Percentiles rank a stretch among this genome's conserved stretches.
Conservation (phyloP, 2,113 vertebrate genomes). For the Hymenochirus boettgeri region DNA sequence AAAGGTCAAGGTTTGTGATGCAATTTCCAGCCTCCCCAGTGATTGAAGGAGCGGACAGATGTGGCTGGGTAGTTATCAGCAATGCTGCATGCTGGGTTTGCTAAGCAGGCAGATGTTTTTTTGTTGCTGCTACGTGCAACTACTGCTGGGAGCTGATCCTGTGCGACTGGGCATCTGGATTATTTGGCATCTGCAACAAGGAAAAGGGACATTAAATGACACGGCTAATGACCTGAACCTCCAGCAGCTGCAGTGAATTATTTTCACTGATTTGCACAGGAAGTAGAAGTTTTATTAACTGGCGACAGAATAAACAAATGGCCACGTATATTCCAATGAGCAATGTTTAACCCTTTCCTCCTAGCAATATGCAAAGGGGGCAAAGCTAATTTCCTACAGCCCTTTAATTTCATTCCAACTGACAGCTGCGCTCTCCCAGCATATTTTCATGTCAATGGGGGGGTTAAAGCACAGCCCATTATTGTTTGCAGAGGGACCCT, state of each 20-base stretch:
- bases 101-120: constrained; percentile 43
- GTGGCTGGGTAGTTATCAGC: accelerated
- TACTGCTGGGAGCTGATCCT: constrained; percentile 34
- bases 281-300: no score
- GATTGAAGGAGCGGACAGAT: constrained; percentile 8
- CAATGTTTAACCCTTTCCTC: no score
- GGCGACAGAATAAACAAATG: no score
- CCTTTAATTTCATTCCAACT: no score
- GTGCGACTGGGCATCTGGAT: constrained; percentile 39
- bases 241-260: constrained; percentile 20
- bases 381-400: no score
- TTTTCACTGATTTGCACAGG: constrained; percentile 2
- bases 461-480: no score
- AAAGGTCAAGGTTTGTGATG: constrained; percentile 6
- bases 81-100: neutral
- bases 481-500: no score
- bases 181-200: constrained; percentile 22
- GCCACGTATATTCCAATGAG: no score
- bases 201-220: neutral
- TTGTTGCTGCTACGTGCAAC: constrained; percentile 17
- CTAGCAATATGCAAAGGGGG: no score
- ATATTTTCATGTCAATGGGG: no score
- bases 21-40: neutral
- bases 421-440: no score
- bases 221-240: constrained; percentile 33